A percentile compares a stretch with the other conserved stretches of the same genome.
Evolutionary conservation across 2,113 vertebrate species (phyloP).

Genomic region (Hemiscyllium ocellatum): DNA sequence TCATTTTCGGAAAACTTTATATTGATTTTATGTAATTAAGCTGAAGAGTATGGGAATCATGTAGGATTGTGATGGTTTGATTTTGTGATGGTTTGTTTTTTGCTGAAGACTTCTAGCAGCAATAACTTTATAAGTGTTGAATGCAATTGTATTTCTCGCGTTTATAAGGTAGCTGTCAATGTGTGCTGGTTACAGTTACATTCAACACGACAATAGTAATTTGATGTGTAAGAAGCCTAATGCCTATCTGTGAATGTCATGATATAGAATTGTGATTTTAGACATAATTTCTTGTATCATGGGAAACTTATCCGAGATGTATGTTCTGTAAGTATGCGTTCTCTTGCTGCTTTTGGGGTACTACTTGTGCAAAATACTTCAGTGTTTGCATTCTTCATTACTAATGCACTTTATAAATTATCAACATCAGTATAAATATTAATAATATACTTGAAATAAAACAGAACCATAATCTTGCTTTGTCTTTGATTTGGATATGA

Average conservation of each 20-base stretch:
- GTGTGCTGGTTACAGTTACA: not conserved
- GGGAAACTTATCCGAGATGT: not conserved
- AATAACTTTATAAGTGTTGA: not conserved
- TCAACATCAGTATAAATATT: not conserved
- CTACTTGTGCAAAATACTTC: not conserved
- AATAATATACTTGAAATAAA: not conserved
- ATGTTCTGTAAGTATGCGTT: not conserved
- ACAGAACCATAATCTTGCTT: not conserved
- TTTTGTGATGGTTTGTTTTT: not conserved
- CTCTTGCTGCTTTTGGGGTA: not conserved
- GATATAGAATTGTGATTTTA: not conserved
- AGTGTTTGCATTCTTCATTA: too few species aligned
- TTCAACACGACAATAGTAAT: not conserved
- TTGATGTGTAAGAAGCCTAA: not conserved
- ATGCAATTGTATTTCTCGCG: not conserved
- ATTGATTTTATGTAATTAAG: conserved; percentile 31
- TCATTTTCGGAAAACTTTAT: not conserved
- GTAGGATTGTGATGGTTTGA: not conserved
- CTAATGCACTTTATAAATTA: not conserved
- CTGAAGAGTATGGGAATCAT: not conserved
- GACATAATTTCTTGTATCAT: not conserved
- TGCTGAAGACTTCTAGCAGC: not conserved
- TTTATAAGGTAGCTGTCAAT: not conserved
- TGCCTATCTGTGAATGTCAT: not conserved
- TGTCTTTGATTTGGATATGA: not conserved